phyloP scores from a whole-genome alignment of 2,888 invertebrate genomes.

The Melangyna quadrimaculata region DNA sequence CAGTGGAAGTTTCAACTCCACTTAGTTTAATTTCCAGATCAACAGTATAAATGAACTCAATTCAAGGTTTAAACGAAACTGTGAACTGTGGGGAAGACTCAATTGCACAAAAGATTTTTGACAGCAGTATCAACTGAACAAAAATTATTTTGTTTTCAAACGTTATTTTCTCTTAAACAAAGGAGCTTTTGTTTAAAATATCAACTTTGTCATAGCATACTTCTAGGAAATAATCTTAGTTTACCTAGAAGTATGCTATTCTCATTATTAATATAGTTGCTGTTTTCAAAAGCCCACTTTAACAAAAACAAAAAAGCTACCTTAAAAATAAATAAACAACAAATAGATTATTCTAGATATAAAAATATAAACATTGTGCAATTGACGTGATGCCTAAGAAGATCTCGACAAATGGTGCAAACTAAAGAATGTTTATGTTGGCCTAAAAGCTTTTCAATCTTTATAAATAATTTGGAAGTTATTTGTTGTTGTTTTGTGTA shows the following conservation, averaged over 20 bases:
- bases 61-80: too few species aligned
- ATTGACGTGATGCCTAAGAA: not conserved
- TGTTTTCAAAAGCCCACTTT: not conserved
- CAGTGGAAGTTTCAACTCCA: too few species aligned
- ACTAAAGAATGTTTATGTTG: not conserved
- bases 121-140: too few species aligned
- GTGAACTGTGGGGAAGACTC: too few species aligned
- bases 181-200: not conserved
- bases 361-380: not conserved
- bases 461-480: not conserved
- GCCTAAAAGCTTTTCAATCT: not conserved
- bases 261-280: not conserved
- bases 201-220: not conserved
- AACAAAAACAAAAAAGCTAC: not conserved
- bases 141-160: too few species aligned
- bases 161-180: not conserved
- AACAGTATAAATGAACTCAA: too few species aligned
- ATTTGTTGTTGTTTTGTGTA: not conserved
- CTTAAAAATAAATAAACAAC: not conserved
- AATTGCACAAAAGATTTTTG: too few species aligned
- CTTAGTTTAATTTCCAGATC: too few species aligned
- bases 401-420: not conserved
- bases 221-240: not conserved
- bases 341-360: not conserved
- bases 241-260: conserved; percentile 15